Evolutionary conservation across 1,140 invertebrate species (phyloP).

Genomic region (Gonioctena quinquepunctata): DNA sequence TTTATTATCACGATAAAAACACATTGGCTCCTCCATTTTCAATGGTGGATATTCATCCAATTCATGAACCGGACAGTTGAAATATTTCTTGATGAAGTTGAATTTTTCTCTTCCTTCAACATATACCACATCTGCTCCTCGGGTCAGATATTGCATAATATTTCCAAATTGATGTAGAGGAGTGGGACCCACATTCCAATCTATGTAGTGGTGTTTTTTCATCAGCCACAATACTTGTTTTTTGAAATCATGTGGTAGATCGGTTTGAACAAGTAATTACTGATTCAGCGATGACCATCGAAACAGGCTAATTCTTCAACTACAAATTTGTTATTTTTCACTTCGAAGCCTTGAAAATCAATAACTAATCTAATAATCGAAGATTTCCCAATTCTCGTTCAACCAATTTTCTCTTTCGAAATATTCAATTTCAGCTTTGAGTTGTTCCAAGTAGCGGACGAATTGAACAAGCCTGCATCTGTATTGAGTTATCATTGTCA

Average conservation of each 20-base stretch:
- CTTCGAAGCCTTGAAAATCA: neutral
- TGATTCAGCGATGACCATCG: neutral
- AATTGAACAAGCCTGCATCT: neutral
- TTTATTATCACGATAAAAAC: neutral
- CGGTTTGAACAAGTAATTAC: neutral
- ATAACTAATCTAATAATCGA: neutral
- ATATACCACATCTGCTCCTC: neutral
- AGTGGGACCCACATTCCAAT: neutral
- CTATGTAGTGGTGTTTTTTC: neutral
- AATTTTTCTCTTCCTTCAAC: too few relatives aligned
- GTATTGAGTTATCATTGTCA: neutral
- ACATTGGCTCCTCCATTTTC: neutral
- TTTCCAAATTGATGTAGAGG: neutral
- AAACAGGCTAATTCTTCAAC: neutral
- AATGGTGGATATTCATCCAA: neutral
- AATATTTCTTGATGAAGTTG: neutral
- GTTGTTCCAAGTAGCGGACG: neutral
- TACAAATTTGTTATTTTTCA: neutral
- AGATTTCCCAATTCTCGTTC: neutral
- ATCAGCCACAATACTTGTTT: neutral
- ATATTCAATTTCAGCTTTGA: neutral
- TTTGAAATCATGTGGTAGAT: neutral
- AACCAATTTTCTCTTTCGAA: neutral
- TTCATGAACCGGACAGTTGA: neutral
- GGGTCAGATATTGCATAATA: neutral